A percentile compares a stretch with the other conserved stretches of the same genome.
These are phyloP conservation scores for Sphecodes monilicornis DNA, from an alignment of 2,888 invertebrate species.

Conservation along the genomic window DNA sequence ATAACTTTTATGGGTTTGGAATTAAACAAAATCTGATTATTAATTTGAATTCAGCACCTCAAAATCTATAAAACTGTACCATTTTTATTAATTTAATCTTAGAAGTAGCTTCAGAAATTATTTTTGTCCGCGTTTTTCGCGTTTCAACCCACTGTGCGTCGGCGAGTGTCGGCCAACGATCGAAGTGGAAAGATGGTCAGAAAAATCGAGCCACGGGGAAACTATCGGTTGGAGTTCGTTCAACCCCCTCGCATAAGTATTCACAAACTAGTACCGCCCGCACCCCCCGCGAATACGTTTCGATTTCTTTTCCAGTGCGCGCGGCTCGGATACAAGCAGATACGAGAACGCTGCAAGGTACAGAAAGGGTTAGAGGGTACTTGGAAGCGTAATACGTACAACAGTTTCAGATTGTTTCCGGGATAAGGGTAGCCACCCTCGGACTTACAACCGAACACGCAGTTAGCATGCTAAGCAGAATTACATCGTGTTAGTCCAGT, in stretches of 20 bases:
- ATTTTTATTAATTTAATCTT: no score
- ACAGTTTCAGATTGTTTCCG: slow-evolving; percentile 71
- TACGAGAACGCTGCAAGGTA: not conserved
- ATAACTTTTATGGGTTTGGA: no score
- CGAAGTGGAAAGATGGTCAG: slow-evolving; percentile 5
- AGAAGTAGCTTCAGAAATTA: no score
- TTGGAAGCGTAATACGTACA: slow-evolving; percentile 47
- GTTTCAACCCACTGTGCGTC: no score
- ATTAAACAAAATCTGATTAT: no score
- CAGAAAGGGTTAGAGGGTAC: slow-evolving; percentile 28
- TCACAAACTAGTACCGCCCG: not conserved
- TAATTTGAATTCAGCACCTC: no score
- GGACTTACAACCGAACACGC: slow-evolving; percentile 72
- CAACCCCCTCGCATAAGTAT: not conserved
- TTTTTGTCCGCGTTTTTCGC: no score
- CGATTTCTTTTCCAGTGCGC: not conserved
- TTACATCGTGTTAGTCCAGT: slow-evolving; percentile 72
- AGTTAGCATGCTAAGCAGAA: slow-evolving; percentile 74
- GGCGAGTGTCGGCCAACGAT: slow-evolving; percentile 3
- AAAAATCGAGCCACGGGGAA: not conserved
- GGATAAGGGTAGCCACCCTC: slow-evolving; percentile 65
- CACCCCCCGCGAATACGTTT: not conserved
- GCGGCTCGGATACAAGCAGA: not conserved
- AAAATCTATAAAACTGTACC: no score
- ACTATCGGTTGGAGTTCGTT: not conserved